Base-by-base conservation (phyloP, 2,113 vertebrate species). In the Columbina picui region DNA sequence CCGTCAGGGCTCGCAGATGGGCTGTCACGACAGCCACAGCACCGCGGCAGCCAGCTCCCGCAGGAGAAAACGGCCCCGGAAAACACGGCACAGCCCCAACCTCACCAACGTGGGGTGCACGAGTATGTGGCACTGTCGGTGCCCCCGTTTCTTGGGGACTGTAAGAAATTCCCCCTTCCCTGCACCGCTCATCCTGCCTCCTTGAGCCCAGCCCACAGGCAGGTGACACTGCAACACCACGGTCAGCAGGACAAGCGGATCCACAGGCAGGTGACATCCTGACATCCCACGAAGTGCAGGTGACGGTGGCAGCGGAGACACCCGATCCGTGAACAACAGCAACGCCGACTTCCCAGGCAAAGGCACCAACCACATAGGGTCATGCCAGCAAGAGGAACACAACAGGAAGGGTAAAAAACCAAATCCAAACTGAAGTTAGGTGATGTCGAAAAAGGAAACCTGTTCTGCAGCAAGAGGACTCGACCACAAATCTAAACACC, bases 71-170 rank as follows among this genome's bases (percentile, higher is more conserved):
- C 65, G 36, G 80, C 34, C 49, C n/a, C 43, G 7, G 41, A 56
- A 57, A 88, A 83, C 3, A 3, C 0, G 22, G 56, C 0, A 7
- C 19, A 8, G 69, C 69, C 12, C 61, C 64, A 71, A 47, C n/a
- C 65, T 25, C 5, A 0, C 21, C 12, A 23, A 38, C 1, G 1
- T 21, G 6, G 15, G 0, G 38, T 0, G 9, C 41, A 3, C 1
- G 0, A 9, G 68, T 0, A 23, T 7, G 7, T 2, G 41, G 49
- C 77, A 39, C 34, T 7, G 56, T 3, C 53, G 3, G 39, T 1
- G 10, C 9, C 26, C 47, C 4, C 2, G 0, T 1, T 34, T 29
- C 56, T 15, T 4, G 29, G 17, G 53, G 15, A 17, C 52, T 9
- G 32, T 2, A 63, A 71, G 57, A 49, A 79, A 76, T 6, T 8